Base-by-base conservation (phyloP, 1,140 invertebrate species). In the Scaptomyza pallida region DNA sequence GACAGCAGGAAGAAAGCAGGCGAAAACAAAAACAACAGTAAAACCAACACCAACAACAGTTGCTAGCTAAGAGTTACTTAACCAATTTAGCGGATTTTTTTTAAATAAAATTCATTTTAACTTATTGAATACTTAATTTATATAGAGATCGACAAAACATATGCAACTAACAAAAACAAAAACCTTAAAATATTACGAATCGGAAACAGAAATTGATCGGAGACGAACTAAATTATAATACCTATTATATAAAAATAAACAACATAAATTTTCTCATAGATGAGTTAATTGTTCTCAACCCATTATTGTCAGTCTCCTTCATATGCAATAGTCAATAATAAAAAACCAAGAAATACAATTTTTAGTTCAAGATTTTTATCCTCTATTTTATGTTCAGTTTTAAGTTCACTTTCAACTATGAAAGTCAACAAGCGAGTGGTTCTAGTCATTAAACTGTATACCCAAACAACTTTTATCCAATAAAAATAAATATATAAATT, bases 111-210 rank as follows among this genome's bases (percentile, higher is more conserved):
- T 89, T 89, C 82, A 72, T 60, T 88, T 86, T 78, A 86, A 86
- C 64, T 86, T 86, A 83, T 78, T 82, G 47, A 81, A 69, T 86
- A 88, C 86, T 81, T 86, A 88, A 86, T 81, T 86, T 83, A 72
- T 78, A 75, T 78, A 62, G 74, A 77, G 16, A 59, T 35, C 50
- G 50, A 70, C 41, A 52, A 43, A 68, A 62, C 30, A 62, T 19
- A 69, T 61, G 52, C 35, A 73, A 69, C 65, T 69, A 76, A 74
- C 72, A 70, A 51, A 30, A 0, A 76, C 45, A 63, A 59, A 56
- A 70, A 54, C 80, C 74, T 57, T 59, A 89, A 86, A 50, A 61
- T 73, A 69, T 72, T 59, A 86, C 77, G 75, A 86, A 86, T 75
- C 75, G 75, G 68, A 51, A 70, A 70, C 67, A 68, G 63, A 65